Percentiles rank a stretch among this genome's conserved stretches.
Evolutionary conservation across 2,797 vertebrate species (phyloP).

Genomic region (Austrolebias charrua): DNA sequence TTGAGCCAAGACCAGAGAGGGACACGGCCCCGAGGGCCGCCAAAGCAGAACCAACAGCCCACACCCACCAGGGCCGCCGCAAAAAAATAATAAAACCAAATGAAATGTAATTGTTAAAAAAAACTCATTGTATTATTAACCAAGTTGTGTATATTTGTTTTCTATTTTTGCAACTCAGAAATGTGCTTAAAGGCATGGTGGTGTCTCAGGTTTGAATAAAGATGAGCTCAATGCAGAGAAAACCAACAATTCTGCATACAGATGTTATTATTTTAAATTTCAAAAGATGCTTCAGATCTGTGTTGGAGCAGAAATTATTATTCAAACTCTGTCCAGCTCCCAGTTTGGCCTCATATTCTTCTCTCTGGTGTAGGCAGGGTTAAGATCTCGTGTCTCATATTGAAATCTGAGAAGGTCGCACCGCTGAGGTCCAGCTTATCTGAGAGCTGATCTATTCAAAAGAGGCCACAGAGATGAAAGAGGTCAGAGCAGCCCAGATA

Average conservation of each 20-base stretch:
- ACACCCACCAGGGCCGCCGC: too few relatives aligned
- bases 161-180: neutral
- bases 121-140: neutral
- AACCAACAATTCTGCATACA: conserved; percentile 1
- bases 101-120: too few relatives aligned
- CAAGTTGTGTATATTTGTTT: neutral
- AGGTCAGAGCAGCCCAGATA: conserved; percentile 74
- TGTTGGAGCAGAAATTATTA: conserved; percentile 20
- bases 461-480: conserved; percentile 54
- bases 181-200: neutral
- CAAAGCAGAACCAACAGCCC: too few relatives aligned
- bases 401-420: conserved; percentile 57
- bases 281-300: conserved; percentile 28
- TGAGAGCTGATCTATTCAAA: conserved; percentile 65
- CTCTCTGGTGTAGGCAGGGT: conserved; percentile 36
- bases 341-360: conserved; percentile 8
- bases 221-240: neutral
- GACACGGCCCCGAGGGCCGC: too few relatives aligned
- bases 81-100: too few relatives aligned
- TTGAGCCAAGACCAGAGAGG: too few relatives aligned
- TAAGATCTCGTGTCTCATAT: conserved; percentile 62
- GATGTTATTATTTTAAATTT: conserved; percentile 29
- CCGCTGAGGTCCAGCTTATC: conserved; percentile 52
- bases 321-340: conserved; percentile 15
- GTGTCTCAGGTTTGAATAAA: neutral